Evolutionary conservation across 1,140 invertebrate genomes (phyloP).

Genomic region (Chionoecetes opilio): DNA sequence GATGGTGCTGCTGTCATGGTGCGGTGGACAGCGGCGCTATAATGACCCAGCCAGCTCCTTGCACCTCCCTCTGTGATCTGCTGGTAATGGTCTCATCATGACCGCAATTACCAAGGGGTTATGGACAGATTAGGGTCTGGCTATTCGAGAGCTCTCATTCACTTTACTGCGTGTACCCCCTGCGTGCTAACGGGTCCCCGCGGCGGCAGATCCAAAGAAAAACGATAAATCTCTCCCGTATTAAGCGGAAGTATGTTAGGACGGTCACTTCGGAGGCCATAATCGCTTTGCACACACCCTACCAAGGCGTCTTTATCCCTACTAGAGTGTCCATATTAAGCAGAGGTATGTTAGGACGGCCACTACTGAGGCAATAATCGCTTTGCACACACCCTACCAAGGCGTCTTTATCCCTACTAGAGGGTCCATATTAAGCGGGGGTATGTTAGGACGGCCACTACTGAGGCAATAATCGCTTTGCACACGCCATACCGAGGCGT

Average conservation of each 20-base stretch:
- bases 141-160: neutral
- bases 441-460: too few species aligned
- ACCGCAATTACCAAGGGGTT: neutral
- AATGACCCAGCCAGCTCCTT: neutral
- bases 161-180: neutral
- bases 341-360: too few species aligned
- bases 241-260: neutral
- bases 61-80: neutral
- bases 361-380: too few species aligned
- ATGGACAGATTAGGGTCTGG: neutral
- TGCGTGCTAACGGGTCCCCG: neutral
- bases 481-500: neutral
- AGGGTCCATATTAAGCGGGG: too few species aligned
- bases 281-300: neutral
- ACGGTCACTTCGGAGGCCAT: neutral
- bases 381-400: too few species aligned
- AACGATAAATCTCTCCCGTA: constrained; percentile 5
- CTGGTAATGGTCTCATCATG: neutral
- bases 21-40: neutral
- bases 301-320: too few species aligned
- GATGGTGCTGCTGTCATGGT: neutral
- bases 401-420: too few species aligned
- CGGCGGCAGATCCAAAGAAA: neutral
- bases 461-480: too few species aligned
- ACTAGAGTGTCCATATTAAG: too few species aligned